Percentiles rank a stretch among this genome's conserved stretches.
These are phyloP conservation scores for Chirona hameri DNA, from an alignment of 2,888 invertebrate genomes.

Conservation along the genomic window DNA sequence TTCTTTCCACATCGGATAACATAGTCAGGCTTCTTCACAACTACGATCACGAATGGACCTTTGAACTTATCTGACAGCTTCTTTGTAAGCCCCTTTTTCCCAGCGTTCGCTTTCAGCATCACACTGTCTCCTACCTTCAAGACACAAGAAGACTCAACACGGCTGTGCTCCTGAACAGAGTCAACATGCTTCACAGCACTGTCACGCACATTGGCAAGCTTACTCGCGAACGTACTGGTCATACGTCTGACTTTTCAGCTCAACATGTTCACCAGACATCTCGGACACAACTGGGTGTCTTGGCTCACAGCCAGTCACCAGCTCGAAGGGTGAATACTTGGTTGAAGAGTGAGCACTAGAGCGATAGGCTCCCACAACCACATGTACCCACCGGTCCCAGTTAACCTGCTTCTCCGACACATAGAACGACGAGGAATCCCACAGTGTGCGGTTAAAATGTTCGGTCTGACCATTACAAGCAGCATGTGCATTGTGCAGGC, in stretches of 20 bases:
- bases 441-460: neutral
- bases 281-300: neutral
- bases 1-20: neutral
- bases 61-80: neutral
- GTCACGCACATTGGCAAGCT: neutral
- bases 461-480: conserved; percentile 2
- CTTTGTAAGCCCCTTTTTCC: neutral
- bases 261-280: neutral
- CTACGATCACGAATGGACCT: neutral
- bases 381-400: conserved; percentile 1
- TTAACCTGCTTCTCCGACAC: neutral
- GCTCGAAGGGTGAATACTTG: neutral
- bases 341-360: neutral
- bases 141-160: neutral
- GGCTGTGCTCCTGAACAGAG: neutral
- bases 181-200: neutral
- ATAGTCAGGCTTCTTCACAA: neutral
- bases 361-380: neutral
- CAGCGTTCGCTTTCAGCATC: neutral
- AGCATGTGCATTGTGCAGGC: neutral
- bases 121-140: neutral
- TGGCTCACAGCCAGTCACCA: neutral
- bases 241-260: neutral
- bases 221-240: neutral
- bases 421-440: neutral